phyloP scores from a whole-genome alignment of 2,797 vertebrate genomes.

The Acropternis orthonyx region DNA sequence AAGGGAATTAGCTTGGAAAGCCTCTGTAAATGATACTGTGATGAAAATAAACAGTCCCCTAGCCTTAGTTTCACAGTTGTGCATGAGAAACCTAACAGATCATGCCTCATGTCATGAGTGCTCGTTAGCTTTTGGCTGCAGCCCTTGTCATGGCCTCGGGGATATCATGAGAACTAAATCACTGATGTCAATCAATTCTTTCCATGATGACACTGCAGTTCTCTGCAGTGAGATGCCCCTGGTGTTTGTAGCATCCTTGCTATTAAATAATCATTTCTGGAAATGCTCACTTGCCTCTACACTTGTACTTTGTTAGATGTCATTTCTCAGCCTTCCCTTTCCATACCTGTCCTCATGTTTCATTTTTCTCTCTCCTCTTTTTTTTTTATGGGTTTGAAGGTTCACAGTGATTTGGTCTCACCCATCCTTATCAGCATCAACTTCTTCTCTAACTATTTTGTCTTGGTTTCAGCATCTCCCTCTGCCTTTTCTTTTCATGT shows the following conservation, averaged over 20 bases:
- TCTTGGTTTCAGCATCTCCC: neutral
- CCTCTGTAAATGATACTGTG: slow-evolving; percentile 43
- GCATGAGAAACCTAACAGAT: neutral
- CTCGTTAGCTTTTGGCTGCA: slow-evolving; percentile 45
- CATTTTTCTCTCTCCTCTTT: neutral
- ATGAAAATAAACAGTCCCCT: slow-evolving; percentile 16
- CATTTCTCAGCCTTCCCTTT: neutral
- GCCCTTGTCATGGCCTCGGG: neutral
- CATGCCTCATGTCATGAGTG: neutral
- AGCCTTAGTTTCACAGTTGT: slow-evolving; percentile 24
- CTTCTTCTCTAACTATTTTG: neutral
- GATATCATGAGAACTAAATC: neutral
- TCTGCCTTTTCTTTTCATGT: neutral
- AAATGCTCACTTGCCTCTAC: neutral
- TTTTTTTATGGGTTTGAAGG: neutral
- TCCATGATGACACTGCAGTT: neutral
- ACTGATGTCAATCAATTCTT: neutral
- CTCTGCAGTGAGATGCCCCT: neutral
- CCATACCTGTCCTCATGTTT: neutral
- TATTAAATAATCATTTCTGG: neutral
- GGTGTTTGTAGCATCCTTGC: neutral
- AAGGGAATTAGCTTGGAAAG: slow-evolving; percentile 25
- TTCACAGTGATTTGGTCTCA: neutral
- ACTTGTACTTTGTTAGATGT: neutral
- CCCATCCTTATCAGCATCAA: neutral